These are phyloP conservation scores for Ailurus styani DNA, from an alignment of 2,113 vertebrate genomes.

Conservation along the genomic window DNA sequence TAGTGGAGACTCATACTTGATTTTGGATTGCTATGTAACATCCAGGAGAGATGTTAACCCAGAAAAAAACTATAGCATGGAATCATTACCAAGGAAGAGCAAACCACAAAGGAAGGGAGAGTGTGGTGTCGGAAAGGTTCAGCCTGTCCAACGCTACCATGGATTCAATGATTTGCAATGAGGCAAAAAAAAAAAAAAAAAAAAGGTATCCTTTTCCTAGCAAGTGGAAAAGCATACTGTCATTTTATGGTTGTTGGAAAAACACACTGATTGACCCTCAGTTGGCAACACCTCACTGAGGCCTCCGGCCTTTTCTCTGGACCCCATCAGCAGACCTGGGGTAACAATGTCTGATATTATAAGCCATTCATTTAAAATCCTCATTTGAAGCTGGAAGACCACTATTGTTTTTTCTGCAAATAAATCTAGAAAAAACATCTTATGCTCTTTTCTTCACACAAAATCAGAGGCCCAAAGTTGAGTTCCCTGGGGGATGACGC, in stretches of 20 bases:
- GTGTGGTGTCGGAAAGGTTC: neutral
- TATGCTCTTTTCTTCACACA: slow-evolving; percentile 16
- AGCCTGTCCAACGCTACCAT: neutral
- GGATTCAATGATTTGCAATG: neutral
- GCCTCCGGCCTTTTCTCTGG: neutral
- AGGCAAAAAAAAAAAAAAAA: neutral
- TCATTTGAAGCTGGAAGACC: neutral
- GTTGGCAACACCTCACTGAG: neutral
- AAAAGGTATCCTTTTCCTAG: neutral
- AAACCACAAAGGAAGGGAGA: neutral
- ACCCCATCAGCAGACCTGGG: neutral
- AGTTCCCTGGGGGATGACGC: neutral
- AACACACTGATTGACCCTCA: neutral
- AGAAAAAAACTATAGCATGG: neutral
- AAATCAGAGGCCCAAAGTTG: slow-evolving; percentile 7
- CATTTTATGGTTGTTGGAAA: neutral
- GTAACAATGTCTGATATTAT: neutral
- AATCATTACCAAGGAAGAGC: slow-evolving; percentile 20
- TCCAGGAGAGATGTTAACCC: neutral
- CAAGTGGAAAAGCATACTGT: neutral
- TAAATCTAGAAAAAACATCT: neutral
- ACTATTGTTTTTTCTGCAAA: slow-evolving; percentile 8
- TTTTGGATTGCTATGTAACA: neutral
- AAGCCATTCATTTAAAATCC: neutral
- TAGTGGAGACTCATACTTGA: neutral